A percentile compares a stretch with the other conserved stretches of the same genome.
Evolutionary conservation across 2,797 vertebrate species (phyloP).

Genomic region (Carapus acus): DNA sequence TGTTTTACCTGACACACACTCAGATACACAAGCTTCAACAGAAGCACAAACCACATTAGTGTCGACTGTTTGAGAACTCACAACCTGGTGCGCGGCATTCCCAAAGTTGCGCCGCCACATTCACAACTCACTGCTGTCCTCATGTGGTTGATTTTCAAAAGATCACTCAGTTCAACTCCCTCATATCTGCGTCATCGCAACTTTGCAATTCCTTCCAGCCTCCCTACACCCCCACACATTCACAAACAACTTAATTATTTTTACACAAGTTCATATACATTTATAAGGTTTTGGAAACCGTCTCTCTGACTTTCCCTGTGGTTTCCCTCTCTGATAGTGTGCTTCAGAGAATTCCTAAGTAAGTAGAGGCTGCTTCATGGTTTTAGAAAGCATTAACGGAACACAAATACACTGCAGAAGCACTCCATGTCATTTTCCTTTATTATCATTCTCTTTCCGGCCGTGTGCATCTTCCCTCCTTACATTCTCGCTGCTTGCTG

Average conservation of each 20-base stretch:
- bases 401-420: not conserved
- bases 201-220: too few relatives aligned
- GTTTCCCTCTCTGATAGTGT: constrained; percentile 39
- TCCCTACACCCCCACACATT: too few relatives aligned
- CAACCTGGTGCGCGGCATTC: too few relatives aligned
- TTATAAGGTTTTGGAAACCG: too few relatives aligned
- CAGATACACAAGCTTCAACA: constrained; percentile 2
- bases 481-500: constrained; percentile 19
- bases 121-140: constrained; percentile 44
- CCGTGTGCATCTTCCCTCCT: constrained; percentile 22
- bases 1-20: constrained; percentile 19
- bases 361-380: constrained; percentile 43
- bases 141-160: constrained; percentile 57
- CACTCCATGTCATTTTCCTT: constrained; percentile 11
- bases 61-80: too few relatives aligned
- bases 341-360: constrained; percentile 56
- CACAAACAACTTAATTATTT: too few relatives aligned
- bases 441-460: constrained; percentile 9
- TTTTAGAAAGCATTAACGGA: not conserved
- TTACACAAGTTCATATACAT: too few relatives aligned
- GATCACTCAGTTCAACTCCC: too few relatives aligned
- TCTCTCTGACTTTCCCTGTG: constrained; percentile 28
- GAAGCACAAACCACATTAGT: too few relatives aligned
- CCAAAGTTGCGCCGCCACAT: too few relatives aligned
- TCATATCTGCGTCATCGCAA: too few relatives aligned